Conservation (phyloP, 2,797 vertebrate genomes). For the Sebastes nivosus region DNA sequence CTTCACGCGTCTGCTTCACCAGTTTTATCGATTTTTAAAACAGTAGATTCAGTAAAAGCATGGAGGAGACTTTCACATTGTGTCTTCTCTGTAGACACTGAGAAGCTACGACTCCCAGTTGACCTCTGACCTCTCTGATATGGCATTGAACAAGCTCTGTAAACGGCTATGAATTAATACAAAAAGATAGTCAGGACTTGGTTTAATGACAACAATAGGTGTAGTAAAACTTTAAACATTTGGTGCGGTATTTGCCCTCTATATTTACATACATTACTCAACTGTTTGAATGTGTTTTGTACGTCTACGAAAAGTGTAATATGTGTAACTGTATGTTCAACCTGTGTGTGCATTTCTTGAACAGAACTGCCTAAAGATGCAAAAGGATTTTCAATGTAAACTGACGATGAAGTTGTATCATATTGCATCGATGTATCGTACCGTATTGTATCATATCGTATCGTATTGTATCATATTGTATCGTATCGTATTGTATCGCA, state of each 20-base stretch:
- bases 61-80: not conserved
- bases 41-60: not conserved
- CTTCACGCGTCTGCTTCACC: not conserved
- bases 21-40: slow-evolving; percentile 12
- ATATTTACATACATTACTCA: not conserved
- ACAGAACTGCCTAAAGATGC: no score
- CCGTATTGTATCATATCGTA: no score
- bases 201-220: not conserved
- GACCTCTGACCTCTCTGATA: not conserved
- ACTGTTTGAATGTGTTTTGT: no score
- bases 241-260: not conserved
- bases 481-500: no score
- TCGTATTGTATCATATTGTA: no score
- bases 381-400: no score
- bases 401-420: no score
- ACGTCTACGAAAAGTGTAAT: no score
- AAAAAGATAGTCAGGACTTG: not conserved
- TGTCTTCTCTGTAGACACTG: not conserved
- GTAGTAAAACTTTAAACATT: not conserved
- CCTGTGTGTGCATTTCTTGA: no score
- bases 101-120: not conserved
- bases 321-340: no score
- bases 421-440: no score
- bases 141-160: not conserved
- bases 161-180: not conserved